These are phyloP conservation scores for Cyprinodon brontotheroides DNA, from an alignment of 2,113 vertebrate genomes.

Conservation along the genomic window DNA sequence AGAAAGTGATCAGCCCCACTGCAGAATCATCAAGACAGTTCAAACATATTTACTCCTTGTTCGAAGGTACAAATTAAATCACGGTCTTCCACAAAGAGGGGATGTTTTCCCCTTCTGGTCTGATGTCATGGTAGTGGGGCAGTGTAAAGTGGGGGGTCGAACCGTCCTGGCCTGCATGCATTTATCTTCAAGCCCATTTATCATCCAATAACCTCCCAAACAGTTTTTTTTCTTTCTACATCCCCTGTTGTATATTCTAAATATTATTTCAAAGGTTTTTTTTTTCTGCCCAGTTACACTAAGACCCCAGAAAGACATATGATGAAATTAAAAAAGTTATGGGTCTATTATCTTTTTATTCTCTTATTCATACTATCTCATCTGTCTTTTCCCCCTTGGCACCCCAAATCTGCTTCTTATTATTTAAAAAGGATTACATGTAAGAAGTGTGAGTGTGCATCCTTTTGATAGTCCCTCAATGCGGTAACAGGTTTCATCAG, in stretches of 20 bases:
- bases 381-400: constrained; percentile 3
- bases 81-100: constrained; percentile 93
- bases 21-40: constrained; percentile 88
- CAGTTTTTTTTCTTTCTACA: constrained; percentile 66
- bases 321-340: constrained; percentile 40
- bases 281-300: constrained; percentile 67
- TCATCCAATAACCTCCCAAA: constrained; percentile 77
- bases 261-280: constrained; percentile 85
- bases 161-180: constrained; percentile 84
- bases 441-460: constrained; percentile 52
- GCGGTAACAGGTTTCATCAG: constrained; percentile 60
- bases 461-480: constrained; percentile 59
- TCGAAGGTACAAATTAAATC: constrained; percentile 99
- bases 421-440: constrained; percentile 52
- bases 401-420: constrained; percentile 3
- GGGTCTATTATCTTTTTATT: constrained; percentile 19
- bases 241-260: constrained; percentile 78
- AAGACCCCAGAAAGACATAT: constrained; percentile 31
- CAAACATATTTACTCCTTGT: constrained; percentile 99
- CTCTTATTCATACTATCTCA: constrained; percentile 23
- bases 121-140: constrained; percentile 99
- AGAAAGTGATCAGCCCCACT: constrained; percentile 88
- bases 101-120: constrained; percentile 99
- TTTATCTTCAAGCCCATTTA: constrained; percentile 94
- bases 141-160: constrained; percentile 87